A percentile compares a stretch with the other conserved stretches of the same genome.
Evolutionary conservation across 1,140 invertebrate genomes (phyloP).

Genomic region (Apocrypta bakeri): DNA sequence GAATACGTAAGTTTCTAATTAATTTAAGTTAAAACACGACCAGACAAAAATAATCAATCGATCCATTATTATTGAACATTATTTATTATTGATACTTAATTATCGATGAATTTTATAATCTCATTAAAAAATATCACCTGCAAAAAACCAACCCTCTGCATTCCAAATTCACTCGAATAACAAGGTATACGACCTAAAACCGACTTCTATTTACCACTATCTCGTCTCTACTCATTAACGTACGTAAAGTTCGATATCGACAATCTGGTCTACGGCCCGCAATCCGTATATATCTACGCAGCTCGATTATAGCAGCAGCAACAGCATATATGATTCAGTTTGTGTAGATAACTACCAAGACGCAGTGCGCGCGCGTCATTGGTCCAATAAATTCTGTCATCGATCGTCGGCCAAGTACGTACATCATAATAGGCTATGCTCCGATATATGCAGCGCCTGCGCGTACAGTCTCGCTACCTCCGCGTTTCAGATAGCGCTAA

Average conservation of each 20-base stretch:
- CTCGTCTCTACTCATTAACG: background rate
- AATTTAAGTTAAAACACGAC: no score
- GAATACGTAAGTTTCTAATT: no score
- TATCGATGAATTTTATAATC: no score
- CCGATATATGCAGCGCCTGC: background rate
- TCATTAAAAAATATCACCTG: no score
- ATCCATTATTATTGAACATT: no score
- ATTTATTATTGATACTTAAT: no score
- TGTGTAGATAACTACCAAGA: background rate
- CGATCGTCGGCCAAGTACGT: constrained; percentile 4
- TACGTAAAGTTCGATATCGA: background rate
- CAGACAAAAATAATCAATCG: no score
- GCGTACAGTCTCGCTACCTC: background rate
- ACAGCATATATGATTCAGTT: background rate
- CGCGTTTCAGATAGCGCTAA: constrained; percentile 54
- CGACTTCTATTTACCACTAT: no score
- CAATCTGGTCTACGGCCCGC: background rate
- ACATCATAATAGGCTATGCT: background rate
- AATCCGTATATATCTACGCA: background rate
- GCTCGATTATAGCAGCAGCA: background rate
- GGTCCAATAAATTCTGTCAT: constrained; percentile 1
- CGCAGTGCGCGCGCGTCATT: background rate
- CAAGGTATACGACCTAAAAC: no score
- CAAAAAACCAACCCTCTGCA: no score
- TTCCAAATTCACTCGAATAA: no score